Percentiles rank a stretch among this genome's conserved stretches.
These are phyloP conservation scores for Dreissena rostriformis DNA, from an alignment of 1,140 invertebrate genomes.

Conservation along the genomic window DNA sequence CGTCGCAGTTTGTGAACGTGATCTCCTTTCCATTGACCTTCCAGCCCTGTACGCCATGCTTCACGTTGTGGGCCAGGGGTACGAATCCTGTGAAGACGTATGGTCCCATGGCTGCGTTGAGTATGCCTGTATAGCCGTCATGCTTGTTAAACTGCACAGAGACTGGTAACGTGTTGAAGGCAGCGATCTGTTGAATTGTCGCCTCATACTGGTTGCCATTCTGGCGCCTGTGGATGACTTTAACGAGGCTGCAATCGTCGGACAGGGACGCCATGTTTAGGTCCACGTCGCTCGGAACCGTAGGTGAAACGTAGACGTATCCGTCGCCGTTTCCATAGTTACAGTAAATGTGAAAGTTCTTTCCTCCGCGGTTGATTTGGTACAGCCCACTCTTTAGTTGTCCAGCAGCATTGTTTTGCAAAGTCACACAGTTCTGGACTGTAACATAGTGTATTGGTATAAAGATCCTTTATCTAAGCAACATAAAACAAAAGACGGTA, in stretches of 20 bases:
- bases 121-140: background rate
- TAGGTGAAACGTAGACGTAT: slow-evolving; percentile 27
- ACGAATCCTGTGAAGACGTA: background rate
- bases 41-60: background rate
- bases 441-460: no score
- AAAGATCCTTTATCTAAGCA: no score
- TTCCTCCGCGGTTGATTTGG: background rate
- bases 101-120: background rate
- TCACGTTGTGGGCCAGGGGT: background rate
- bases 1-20: slow-evolving; percentile 18
- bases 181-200: background rate
- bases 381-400: background rate
- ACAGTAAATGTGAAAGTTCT: slow-evolving; percentile 26
- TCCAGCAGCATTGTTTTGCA: background rate
- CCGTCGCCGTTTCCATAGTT: slow-evolving; percentile 12
- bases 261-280: background rate
- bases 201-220: background rate
- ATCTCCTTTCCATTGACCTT: background rate
- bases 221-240: background rate
- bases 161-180: background rate
- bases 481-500: no score
- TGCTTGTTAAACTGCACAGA: background rate
- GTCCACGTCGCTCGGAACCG: background rate
- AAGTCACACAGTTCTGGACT: background rate
- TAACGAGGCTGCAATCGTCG: slow-evolving; percentile 10